Evolutionary conservation across 2,888 invertebrate species (phyloP).

Genomic region (Leucozona laternaria): DNA sequence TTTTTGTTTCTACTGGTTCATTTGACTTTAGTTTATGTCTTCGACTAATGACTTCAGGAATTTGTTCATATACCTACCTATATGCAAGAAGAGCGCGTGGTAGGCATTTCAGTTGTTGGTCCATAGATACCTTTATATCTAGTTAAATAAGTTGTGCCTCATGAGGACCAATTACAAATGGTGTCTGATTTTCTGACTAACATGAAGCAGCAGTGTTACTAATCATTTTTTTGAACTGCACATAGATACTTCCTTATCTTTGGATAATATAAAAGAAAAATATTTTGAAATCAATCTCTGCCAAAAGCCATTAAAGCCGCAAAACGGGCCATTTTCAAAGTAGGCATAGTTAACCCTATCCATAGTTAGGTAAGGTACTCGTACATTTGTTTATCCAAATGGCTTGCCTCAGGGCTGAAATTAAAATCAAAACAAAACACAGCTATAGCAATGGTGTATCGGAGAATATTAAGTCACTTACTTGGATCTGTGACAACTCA

Average conservation of each 20-base stretch:
- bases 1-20: constrained; percentile 63
- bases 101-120: constrained; percentile 32
- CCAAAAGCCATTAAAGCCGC: constrained; percentile 10
- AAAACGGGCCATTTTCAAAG: constrained; percentile 15
- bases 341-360: constrained; percentile 31
- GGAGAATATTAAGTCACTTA: constrained; percentile 27
- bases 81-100: constrained; percentile 11
- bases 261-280: constrained; percentile 3
- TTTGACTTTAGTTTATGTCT: constrained; percentile 55
- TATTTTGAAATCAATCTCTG: constrained; percentile 61
- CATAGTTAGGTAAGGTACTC: not conserved
- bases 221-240: not conserved
- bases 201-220: not conserved
- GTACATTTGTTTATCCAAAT: constrained; percentile 12
- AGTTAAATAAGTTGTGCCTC: constrained; percentile 41
- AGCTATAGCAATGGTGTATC: constrained; percentile 23
- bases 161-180: constrained; percentile 50
- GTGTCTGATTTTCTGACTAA: constrained; percentile 31
- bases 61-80: constrained; percentile 47
- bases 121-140: not conserved
- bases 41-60: constrained; percentile 64
- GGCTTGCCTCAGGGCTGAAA: constrained; percentile 21
- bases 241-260: constrained; percentile 14
- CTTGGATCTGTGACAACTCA: constrained; percentile 64
- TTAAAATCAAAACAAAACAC: constrained; percentile 56